Conservation (phyloP, 2,797 vertebrate species). For the Rhynchotus rufescens region DNA sequence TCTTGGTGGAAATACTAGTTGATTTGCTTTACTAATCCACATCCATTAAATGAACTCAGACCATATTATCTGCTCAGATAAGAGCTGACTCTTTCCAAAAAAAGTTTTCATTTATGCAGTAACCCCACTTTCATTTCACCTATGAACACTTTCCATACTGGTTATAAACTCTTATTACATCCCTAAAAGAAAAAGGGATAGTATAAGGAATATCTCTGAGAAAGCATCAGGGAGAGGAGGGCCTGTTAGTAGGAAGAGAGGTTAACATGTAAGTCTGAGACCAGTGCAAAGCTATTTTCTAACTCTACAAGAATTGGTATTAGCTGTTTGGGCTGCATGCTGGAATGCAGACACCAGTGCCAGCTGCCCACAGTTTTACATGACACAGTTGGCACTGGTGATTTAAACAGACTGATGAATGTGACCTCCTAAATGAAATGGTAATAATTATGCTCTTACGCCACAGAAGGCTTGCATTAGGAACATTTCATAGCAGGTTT, state of each 20-base stretch:
- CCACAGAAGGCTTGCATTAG: not conserved
- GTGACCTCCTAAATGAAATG: constrained; percentile 15
- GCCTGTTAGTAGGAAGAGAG: not conserved
- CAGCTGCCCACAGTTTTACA: not conserved
- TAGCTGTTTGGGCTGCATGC: not conserved
- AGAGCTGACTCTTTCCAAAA: not conserved
- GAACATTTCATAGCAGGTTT: not conserved
- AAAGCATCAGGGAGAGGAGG: not conserved
- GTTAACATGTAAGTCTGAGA: not conserved
- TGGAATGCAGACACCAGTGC: not conserved
- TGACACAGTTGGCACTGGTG: not conserved
- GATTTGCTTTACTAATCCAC: not conserved
- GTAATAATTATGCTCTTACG: not conserved
- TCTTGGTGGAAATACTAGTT: not conserved
- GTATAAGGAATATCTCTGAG: not conserved
- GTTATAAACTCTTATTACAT: not conserved
- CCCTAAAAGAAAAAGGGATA: not conserved
- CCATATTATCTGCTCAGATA: not conserved
- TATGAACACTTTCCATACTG: not conserved
- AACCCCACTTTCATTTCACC: not conserved
- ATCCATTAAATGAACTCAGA: not conserved
- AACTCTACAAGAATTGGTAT: not conserved
- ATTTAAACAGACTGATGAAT: constrained; percentile 40
- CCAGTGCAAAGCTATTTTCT: not conserved
- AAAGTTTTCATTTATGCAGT: not conserved